phyloP scores from a whole-genome alignment of 2,797 vertebrate species.

The Kryptolebias ocellatus region DNA sequence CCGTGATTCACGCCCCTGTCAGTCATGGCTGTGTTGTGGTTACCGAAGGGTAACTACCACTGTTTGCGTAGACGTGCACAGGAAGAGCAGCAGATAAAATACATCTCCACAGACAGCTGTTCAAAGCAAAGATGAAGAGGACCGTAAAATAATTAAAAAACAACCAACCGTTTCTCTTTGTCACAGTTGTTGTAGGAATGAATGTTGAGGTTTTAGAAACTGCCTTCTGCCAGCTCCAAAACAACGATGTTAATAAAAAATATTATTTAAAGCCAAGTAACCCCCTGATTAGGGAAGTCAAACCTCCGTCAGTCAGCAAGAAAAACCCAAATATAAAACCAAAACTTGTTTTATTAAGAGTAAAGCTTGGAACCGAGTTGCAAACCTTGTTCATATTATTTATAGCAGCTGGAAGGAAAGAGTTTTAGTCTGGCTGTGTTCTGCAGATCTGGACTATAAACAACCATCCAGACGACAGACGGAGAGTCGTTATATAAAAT shows the following conservation, averaged over 20 bases:
- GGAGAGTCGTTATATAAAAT: neutral
- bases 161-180: too few relatives aligned
- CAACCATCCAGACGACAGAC: neutral
- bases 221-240: too few relatives aligned
- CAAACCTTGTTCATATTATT: neutral
- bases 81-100: slow-evolving; percentile 60
- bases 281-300: neutral
- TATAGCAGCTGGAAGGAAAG: neutral
- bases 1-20: slow-evolving; percentile 61
- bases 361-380: too few relatives aligned
- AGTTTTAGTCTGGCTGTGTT: neutral
- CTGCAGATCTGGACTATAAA: neutral
- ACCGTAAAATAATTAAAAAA: slow-evolving; percentile 20
- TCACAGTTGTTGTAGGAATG: neutral
- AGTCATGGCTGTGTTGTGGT: slow-evolving; percentile 65
- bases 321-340: neutral
- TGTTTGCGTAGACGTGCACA: slow-evolving; percentile 55
- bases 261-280: too few relatives aligned
- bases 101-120: slow-evolving; percentile 36
- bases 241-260: too few relatives aligned
- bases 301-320: neutral
- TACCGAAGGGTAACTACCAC: slow-evolving; percentile 61
- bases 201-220: neutral
- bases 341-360: too few relatives aligned
- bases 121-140: slow-evolving; percentile 44